Evolutionary conservation across 2,113 vertebrate genomes (phyloP).

Genomic region (Propithecus coquereli): DNA sequence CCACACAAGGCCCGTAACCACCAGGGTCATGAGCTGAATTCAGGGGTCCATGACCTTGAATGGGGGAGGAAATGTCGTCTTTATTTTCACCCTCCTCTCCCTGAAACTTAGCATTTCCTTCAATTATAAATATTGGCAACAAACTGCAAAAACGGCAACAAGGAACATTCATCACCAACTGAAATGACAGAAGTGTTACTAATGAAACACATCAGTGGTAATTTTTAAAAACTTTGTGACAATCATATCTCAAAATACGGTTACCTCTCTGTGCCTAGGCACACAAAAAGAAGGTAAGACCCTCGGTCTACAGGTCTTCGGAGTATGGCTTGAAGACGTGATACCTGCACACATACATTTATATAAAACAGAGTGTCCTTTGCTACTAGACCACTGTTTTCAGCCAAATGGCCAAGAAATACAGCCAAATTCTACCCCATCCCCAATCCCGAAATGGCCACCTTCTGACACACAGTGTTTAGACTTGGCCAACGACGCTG

Average conservation of each 20-base stretch:
- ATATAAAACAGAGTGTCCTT: neutral
- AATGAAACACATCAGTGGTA: neutral
- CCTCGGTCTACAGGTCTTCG: neutral
- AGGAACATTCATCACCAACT: neutral
- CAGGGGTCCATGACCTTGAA: neutral
- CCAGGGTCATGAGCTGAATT: neutral
- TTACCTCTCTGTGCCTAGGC: neutral
- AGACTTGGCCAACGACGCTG: rapidly evolving
- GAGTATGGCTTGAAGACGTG: neutral
- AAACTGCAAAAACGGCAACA: neutral
- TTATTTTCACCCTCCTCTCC: neutral
- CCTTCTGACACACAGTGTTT: neutral
- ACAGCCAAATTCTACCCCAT: neutral
- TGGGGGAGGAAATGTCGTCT: neutral
- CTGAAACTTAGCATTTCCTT: neutral
- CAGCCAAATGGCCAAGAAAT: neutral
- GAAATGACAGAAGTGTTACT: too few species aligned
- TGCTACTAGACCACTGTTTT: neutral
- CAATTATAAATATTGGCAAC: neutral
- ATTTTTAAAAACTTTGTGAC: neutral
- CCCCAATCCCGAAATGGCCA: neutral
- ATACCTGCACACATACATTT: neutral
- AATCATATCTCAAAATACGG: too few species aligned
- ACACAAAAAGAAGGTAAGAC: neutral
- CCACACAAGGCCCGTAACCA: neutral